phyloP scores from a whole-genome alignment of 2,113 vertebrate species.

The Alethe diademata region DNA sequence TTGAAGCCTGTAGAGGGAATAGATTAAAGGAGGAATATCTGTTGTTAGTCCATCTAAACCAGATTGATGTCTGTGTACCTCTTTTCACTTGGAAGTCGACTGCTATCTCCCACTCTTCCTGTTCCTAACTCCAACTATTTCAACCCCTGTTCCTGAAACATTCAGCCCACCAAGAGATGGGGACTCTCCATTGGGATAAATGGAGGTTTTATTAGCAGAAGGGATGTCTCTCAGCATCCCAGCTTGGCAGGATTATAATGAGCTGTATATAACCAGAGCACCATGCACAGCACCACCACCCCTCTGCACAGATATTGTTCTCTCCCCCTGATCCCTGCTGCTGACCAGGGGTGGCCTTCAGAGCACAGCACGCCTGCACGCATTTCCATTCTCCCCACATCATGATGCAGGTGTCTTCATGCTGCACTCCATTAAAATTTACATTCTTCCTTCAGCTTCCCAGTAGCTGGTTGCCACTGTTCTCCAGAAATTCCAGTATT shows the following conservation, averaged over 20 bases:
- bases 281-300: rapidly evolving
- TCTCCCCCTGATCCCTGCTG: background rate
- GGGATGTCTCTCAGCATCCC: background rate
- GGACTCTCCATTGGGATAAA: background rate
- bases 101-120: background rate
- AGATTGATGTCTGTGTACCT: background rate
- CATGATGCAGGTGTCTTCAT: background rate
- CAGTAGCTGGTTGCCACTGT: background rate
- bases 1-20: background rate
- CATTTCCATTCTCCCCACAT: background rate
- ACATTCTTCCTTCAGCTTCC: background rate
- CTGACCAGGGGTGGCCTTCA: background rate
- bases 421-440: background rate
- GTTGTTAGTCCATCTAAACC: background rate
- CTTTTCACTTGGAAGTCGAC: background rate
- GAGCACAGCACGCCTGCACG: background rate
- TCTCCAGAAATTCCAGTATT: background rate
- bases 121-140: background rate
- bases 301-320: background rate
- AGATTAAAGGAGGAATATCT: background rate
- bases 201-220: background rate
- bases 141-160: background rate
- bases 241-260: background rate
- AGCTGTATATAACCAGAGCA: background rate
- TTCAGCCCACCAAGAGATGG: background rate